A percentile compares a stretch with the other conserved stretches of the same genome.
Evolutionary conservation across 2,797 vertebrate genomes (phyloP).

Genomic region (Lacerta agilis): DNA sequence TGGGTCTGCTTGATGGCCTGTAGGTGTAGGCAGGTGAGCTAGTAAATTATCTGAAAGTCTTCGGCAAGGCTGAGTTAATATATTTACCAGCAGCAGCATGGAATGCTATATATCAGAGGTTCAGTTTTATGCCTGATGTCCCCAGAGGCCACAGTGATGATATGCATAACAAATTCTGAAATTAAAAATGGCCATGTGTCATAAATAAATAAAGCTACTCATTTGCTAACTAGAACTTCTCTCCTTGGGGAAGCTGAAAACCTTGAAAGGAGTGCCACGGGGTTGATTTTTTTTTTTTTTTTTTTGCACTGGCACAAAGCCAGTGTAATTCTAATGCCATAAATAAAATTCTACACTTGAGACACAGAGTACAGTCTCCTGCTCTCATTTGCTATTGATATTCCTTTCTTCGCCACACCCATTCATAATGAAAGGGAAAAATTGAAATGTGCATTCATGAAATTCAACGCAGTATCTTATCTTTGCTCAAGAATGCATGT

Average conservation of each 20-base stretch:
- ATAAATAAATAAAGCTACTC: constrained; percentile 13
- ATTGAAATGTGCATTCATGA: background rate
- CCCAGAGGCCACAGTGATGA: background rate
- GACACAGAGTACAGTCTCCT: background rate
- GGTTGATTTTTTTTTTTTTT: background rate
- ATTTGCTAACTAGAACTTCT: background rate
- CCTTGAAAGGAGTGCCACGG: background rate
- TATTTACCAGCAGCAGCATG: background rate
- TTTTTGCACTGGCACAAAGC: background rate
- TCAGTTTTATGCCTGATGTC: background rate
- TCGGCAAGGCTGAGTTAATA: background rate
- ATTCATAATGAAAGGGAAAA: background rate
- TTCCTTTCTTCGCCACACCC: background rate
- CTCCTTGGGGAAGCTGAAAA: background rate
- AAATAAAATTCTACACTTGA: background rate
- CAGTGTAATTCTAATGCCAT: background rate
- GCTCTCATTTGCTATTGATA: background rate
- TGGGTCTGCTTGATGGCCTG: background rate
- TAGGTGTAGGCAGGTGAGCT: background rate
- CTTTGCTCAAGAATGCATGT: background rate
- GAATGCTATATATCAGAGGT: background rate
- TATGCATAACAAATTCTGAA: constrained; percentile 1
- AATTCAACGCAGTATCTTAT: background rate
- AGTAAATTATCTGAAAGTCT: background rate
- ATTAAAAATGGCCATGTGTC: constrained; percentile 23